Evolutionary conservation across 1,140 invertebrate species (phyloP), one percentile per base, ranked within the genome.

Genomic region (Holotrichia oblita): DNA sequence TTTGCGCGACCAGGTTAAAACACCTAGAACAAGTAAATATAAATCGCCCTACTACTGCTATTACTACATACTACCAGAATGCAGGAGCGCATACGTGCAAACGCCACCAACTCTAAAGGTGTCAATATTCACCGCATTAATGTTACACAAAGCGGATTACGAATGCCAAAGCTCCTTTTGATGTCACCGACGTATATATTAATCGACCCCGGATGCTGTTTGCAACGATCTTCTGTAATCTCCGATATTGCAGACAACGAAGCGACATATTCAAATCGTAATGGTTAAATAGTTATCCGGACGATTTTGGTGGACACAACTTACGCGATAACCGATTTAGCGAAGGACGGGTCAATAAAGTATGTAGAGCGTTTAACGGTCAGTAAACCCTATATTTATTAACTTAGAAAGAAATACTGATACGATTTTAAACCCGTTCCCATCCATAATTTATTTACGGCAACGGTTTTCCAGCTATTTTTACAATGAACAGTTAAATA

Each of bases 121-220:
- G 61, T 69, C 61, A 69, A 69, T 69, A 69, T 69, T 69, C 61
- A 20, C 17, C 61, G 61, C 27, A 69, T 69, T 69, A 69, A 17
- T 22, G 22, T 22, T 27, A 27, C 61, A 69, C 61, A 69, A 69
- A 69, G 61, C 61, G 17, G 61, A 69, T 69, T 69, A 69, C 22
- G 61, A 20, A 9, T 10, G 22, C 61, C 61, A 69, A 69, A 27
- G 61, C 61, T 27, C 27, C 61, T 69, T 69, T 69, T 69, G 61
- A 69, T 69, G 61, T 69, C 61, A 7, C 61, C 61, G 61, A 69
- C 61, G 61, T 69, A 22, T 69, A 69, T 69, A 69, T 69, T 69
- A 34, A 69, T 7, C 27, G 22, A 14, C 2, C 7, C 12, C 61
- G 12, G 10, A 55, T n/a, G 61, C 22, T 24, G 61, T 6, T 22